These are phyloP conservation scores for Venustaconcha ellipsiformis DNA, from an alignment of 1,140 invertebrate species.

Conservation along the genomic window DNA sequence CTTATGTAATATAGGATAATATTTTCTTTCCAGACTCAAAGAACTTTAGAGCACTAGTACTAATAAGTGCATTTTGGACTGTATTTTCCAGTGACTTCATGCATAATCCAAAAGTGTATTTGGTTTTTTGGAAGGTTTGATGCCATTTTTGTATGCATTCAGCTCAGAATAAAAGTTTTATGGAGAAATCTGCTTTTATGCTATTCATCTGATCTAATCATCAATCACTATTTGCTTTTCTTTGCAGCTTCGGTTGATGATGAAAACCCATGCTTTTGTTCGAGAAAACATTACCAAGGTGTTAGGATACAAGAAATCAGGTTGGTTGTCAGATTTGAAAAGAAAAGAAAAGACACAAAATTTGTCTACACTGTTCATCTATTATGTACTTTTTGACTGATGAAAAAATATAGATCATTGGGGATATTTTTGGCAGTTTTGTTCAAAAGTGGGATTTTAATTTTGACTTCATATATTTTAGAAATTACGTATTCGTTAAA, in stretches of 20 bases:
- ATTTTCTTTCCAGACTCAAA: too few species aligned
- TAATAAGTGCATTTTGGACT: too few species aligned
- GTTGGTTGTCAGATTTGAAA: slow-evolving; percentile 7
- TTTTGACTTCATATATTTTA: not conserved
- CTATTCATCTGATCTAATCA: not conserved
- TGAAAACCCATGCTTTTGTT: slow-evolving; percentile 89
- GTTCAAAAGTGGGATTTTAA: too few species aligned
- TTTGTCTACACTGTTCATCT: not conserved
- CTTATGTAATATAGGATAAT: too few species aligned
- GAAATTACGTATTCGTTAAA: not conserved
- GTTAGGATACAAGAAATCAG: too few species aligned
- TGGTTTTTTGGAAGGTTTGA: too few species aligned
- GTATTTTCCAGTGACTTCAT: too few species aligned
- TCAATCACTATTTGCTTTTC: slow-evolving; percentile 6
- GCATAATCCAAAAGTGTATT: too few species aligned
- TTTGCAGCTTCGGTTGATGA: slow-evolving; percentile 80
- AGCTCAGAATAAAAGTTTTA: not conserved
- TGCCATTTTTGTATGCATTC: too few species aligned
- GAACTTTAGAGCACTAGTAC: too few species aligned
- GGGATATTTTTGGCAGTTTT: not conserved
- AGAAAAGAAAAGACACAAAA: slow-evolving; percentile 45
- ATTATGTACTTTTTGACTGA: not conserved
- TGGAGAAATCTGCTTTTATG: not conserved
- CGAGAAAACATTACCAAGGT: slow-evolving; percentile 76
- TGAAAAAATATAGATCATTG: not conserved